phyloP scores from a whole-genome alignment of 1,140 invertebrate species.

The Lordiphosa mommai region DNA sequence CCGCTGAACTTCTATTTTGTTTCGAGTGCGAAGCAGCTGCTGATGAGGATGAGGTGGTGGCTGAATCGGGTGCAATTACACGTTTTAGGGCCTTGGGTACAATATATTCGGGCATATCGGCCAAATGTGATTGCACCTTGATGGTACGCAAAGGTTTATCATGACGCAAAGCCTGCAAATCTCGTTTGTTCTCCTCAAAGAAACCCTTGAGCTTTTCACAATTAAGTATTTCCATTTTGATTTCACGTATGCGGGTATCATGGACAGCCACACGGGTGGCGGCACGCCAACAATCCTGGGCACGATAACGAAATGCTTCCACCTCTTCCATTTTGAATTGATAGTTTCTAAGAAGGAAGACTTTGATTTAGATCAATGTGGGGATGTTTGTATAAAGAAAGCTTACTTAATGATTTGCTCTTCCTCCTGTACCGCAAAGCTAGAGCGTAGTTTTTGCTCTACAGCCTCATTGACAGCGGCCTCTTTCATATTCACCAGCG shows the following conservation, averaged over 20 bases:
- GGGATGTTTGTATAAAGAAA: too few species aligned
- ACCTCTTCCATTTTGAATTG: constrained; percentile 97
- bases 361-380: too few species aligned
- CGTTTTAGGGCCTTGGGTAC: constrained; percentile 88
- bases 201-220: constrained; percentile 96
- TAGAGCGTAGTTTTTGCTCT: constrained; percentile 85
- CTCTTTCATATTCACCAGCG: constrained; percentile 94
- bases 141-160: constrained; percentile 95
- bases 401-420: constrained; percentile 80
- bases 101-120: constrained; percentile 97
- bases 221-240: constrained; percentile 95
- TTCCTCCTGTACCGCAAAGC: constrained; percentile 78
- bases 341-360: constrained; percentile 91
- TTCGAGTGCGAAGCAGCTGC: constrained; percentile 46
- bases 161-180: constrained; percentile 92
- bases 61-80: constrained; percentile 80
- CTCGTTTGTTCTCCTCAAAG: constrained; percentile 96
- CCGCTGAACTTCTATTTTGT: constrained; percentile 37
- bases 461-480: constrained; percentile 87
- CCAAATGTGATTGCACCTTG: constrained; percentile 90
- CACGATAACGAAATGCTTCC: constrained; percentile 96
- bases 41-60: constrained; percentile 21
- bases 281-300: constrained; percentile 95
- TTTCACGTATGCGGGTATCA: constrained; percentile 97
- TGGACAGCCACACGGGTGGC: constrained; percentile 95